Conservation (phyloP, 2,888 invertebrate species). For the Phymatocera aterrima region DNA sequence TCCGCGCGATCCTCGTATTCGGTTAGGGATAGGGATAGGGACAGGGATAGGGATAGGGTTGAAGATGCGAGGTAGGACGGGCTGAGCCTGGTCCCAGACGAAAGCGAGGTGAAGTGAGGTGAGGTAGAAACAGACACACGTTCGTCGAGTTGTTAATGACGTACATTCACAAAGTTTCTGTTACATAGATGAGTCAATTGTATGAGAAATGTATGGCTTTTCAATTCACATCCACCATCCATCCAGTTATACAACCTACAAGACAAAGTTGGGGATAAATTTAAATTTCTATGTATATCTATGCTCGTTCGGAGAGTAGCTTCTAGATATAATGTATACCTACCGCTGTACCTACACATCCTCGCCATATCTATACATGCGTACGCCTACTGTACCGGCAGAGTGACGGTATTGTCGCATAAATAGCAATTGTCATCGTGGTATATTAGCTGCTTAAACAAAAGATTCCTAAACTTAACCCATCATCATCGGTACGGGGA, state of each 20-base stretch:
- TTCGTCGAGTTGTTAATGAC: constrained; percentile 67
- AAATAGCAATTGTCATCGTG: constrained; percentile 40
- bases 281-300: constrained; percentile 40
- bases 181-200: constrained; percentile 71
- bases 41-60: background rate
- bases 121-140: constrained; percentile 45
- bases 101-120: constrained; percentile 1
- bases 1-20: constrained; percentile 15
- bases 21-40: constrained; percentile 12
- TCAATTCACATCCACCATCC: constrained; percentile 67
- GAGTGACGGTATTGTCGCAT: constrained; percentile 28
- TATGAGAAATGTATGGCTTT: constrained; percentile 71
- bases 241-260: constrained; percentile 40
- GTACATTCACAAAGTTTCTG: constrained; percentile 72
- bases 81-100: background rate
- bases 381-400: background rate
- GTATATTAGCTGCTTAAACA: constrained; percentile 30
- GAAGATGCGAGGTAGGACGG: background rate
- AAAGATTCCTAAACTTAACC: constrained; percentile 32
- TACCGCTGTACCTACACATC: background rate
- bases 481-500: constrained; percentile 18
- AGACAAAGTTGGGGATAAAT: constrained; percentile 29
- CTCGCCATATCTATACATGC: background rate
- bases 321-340: no score
- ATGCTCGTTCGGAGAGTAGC: background rate